A percentile compares a stretch with the other conserved stretches of the same genome.
phyloP scores from a whole-genome alignment of 1,140 invertebrate species.

The Oedothorax gibbosus region DNA sequence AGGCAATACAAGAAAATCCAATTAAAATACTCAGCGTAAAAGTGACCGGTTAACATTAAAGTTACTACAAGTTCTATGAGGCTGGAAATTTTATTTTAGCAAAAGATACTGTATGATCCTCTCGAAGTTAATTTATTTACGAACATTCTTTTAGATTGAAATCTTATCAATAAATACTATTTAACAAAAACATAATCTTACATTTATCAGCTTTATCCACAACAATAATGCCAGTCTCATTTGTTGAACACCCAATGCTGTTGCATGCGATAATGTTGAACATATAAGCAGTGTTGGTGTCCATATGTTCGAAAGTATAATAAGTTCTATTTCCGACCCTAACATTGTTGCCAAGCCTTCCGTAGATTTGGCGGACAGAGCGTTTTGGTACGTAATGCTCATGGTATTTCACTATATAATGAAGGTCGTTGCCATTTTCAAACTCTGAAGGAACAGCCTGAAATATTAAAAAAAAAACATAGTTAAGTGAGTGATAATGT shows the following conservation, averaged over 20 bases:
- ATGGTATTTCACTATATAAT: slow-evolving; percentile 34
- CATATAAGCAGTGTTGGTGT: slow-evolving; percentile 14
- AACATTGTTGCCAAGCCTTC: not conserved
- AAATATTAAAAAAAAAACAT: not conserved
- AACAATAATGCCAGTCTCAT: slow-evolving; percentile 20
- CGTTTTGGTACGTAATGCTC: slow-evolving; percentile 14
- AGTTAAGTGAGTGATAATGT: not conserved
- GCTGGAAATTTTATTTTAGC: not conserved
- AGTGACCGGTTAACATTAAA: too few species aligned
- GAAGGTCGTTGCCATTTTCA: slow-evolving; percentile 41
- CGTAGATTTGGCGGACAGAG: not conserved
- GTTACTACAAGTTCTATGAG: not conserved
- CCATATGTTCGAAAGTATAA: slow-evolving; percentile 31
- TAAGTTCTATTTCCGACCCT: slow-evolving; percentile 18
- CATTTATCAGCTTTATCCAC: slow-evolving; percentile 46
- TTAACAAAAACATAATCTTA: slow-evolving; percentile 27
- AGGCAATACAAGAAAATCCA: too few species aligned
- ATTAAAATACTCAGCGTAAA: too few species aligned
- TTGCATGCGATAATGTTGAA: slow-evolving; percentile 45
- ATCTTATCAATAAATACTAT: not conserved
- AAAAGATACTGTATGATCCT: too few species aligned
- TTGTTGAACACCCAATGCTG: slow-evolving; percentile 16
- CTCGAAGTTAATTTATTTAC: too few species aligned
- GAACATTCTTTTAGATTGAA: too few species aligned
- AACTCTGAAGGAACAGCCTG: slow-evolving; percentile 27